phyloP scores from a whole-genome alignment of 2,888 invertebrate species.

The Julus scandinavius region DNA sequence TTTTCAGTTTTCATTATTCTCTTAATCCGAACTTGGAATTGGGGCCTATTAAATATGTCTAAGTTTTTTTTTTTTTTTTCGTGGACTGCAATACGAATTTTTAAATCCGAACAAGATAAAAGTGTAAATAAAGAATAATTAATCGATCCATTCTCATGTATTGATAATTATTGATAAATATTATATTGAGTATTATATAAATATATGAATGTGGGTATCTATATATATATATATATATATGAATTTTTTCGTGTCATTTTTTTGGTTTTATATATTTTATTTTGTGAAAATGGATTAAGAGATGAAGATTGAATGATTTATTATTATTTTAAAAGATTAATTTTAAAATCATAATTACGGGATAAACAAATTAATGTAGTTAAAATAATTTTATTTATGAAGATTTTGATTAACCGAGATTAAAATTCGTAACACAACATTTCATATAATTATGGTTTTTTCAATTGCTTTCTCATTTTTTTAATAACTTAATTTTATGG shows the following conservation, averaged over 20 bases:
- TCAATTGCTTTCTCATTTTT: not conserved
- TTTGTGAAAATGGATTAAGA: not conserved
- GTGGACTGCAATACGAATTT: constrained; percentile 52
- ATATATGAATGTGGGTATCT: constrained; percentile 4
- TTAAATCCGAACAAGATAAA: constrained; percentile 5
- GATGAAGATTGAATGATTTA: not conserved
- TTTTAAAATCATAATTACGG: not conserved
- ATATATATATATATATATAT: not conserved
- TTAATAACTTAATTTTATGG: not conserved
- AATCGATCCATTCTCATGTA: not conserved
- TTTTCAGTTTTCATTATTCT: constrained; percentile 6
- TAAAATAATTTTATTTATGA: not conserved
- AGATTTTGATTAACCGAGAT: not conserved
- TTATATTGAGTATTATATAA: not conserved
- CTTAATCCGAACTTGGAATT: not conserved
- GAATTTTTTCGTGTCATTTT: not conserved
- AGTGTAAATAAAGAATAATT: constrained; percentile 12
- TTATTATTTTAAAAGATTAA: not conserved
- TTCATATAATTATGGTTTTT: not conserved
- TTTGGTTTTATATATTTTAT: not conserved
- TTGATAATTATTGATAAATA: constrained; percentile 14
- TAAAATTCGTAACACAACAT: too few relatives aligned
- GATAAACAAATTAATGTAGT: not conserved
- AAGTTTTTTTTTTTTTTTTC: not conserved
- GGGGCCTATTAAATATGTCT: not conserved